phyloP scores from a whole-genome alignment of 2,888 invertebrate species.

The Lasioglossum villosulum region DNA sequence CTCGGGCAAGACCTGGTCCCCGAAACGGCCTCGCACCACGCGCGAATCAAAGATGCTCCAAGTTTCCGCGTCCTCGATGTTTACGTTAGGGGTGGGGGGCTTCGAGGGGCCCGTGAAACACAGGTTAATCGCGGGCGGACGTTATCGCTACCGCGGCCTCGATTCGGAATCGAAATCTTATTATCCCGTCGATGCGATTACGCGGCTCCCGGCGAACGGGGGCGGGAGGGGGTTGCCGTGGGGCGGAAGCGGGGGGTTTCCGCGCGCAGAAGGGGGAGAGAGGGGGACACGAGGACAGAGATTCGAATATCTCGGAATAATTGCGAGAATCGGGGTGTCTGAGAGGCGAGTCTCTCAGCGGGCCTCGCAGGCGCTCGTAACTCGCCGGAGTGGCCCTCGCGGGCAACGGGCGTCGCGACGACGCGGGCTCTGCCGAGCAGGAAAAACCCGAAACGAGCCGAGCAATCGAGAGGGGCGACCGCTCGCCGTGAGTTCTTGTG shows the following conservation, averaged over 20 bases:
- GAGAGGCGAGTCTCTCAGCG: slow-evolving; percentile 19
- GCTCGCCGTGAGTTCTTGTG: slow-evolving; percentile 83
- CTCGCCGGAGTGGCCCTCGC: slow-evolving; percentile 11
- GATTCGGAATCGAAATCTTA: slow-evolving; percentile 81
- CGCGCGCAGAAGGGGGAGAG: slow-evolving; percentile 21
- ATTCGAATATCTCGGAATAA: slow-evolving; percentile 79
- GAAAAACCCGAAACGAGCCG: slow-evolving; percentile 69
- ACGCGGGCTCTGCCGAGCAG: slow-evolving; percentile 37
- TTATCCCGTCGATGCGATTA: slow-evolving; percentile 81
- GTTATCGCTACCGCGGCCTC: slow-evolving; percentile 65
- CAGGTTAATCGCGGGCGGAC: slow-evolving; percentile 57
- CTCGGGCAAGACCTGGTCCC: neutral
- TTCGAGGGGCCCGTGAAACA: neutral
- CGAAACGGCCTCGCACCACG: neutral
- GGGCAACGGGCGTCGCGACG: slow-evolving; percentile 20
- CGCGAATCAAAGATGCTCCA: neutral
- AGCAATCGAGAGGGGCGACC: slow-evolving; percentile 75
- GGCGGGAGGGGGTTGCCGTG: slow-evolving; percentile 38
- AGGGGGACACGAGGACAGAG: slow-evolving; percentile 56
- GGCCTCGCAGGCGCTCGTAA: slow-evolving; percentile 15
- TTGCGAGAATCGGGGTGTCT: slow-evolving; percentile 54
- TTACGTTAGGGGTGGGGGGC: neutral
- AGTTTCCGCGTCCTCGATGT: slow-evolving; percentile 6
- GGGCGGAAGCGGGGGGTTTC: slow-evolving; percentile 14
- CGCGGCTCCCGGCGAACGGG: slow-evolving; percentile 41